Percentiles rank a stretch among this genome's conserved stretches.
These are phyloP conservation scores for Carcina quercana DNA, from an alignment of 2,888 invertebrate species.

Conservation along the genomic window DNA sequence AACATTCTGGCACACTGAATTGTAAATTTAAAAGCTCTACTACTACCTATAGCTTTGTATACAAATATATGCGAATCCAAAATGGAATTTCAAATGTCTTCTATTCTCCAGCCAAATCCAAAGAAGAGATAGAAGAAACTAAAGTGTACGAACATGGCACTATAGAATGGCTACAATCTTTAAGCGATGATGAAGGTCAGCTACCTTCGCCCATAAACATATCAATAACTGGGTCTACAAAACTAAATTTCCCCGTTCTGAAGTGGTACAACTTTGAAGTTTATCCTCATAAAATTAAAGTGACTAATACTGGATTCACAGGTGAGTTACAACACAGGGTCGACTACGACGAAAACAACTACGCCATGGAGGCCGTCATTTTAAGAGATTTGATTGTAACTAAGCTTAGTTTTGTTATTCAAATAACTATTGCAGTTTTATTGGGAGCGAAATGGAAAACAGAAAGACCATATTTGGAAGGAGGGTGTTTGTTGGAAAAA, in stretches of 20 bases:
- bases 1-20: no score
- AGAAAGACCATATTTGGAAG: slow-evolving; percentile 73
- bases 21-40: no score
- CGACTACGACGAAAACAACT: background rate
- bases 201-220: slow-evolving; percentile 54
- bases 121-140: slow-evolving; percentile 23
- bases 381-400: no score
- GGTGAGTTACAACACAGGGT: slow-evolving; percentile 47
- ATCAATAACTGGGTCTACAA: slow-evolving; percentile 49
- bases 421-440: slow-evolving; percentile 53
- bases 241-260: slow-evolving; percentile 58
- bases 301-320: slow-evolving; percentile 80
- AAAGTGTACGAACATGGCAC: slow-evolving; percentile 36
- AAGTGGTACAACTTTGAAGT: slow-evolving; percentile 74
- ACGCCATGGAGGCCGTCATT: no score
- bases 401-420: no score
- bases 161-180: slow-evolving; percentile 48
- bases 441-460: slow-evolving; percentile 77
- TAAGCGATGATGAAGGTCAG: slow-evolving; percentile 43
- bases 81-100: no score
- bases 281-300: slow-evolving; percentile 76
- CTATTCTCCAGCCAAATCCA: no score
- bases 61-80: no score
- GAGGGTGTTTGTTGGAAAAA: slow-evolving; percentile 75
- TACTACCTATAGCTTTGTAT: no score